Evolutionary conservation across 2,113 vertebrate genomes (phyloP), one percentile per base, ranked within the genome.

Genomic region (Panurus biarmicus): DNA sequence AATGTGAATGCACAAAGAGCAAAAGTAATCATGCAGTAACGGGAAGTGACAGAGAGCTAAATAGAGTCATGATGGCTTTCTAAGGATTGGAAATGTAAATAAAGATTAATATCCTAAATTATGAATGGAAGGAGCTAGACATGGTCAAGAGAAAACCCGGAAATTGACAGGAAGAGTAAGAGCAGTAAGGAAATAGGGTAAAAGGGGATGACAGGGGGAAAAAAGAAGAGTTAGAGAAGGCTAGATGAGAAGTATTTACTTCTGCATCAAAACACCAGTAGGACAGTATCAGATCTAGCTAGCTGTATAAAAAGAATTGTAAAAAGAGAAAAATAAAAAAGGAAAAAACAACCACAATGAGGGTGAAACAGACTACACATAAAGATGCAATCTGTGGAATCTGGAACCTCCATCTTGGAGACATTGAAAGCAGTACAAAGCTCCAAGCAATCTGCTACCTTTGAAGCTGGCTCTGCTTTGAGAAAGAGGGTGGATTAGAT

Each of bases 381-480:
- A 50, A 82, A 60, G 50, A 84, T 6, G 7, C 38, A 72, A 28
- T 36, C 17, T 69, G 26, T 16, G 31, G 38, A 74, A 81, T 57
- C 25, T 84, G 42, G 14, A 70, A 51, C 17, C 20, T 93, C 42
- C 3, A 1, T 12, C 40, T 16, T 78, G 65, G 31, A 87, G 56
- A 62, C 6, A 38, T 0, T 71, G 26, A 89, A 64, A 92, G 40
- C 29, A 60, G 56, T 29, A 71, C 0, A 0, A 74, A 31, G 8
- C 23, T 78, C 35, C 33, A 70, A 74, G 53, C 7, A 85, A 56
- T n/a, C 15, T 64, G n/a, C 70, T 53, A 60, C 17, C 48, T 87
- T 58, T 50, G 70, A 93, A 67, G 31, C 7, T 35, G 26, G 21
- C 17, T 85, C 33, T 64, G 20, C 61, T 84, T 66, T 83, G 53